These are phyloP conservation scores for Neelides sp. DNA, from an alignment of 1,140 invertebrate genomes.

Conservation along the genomic window DNA sequence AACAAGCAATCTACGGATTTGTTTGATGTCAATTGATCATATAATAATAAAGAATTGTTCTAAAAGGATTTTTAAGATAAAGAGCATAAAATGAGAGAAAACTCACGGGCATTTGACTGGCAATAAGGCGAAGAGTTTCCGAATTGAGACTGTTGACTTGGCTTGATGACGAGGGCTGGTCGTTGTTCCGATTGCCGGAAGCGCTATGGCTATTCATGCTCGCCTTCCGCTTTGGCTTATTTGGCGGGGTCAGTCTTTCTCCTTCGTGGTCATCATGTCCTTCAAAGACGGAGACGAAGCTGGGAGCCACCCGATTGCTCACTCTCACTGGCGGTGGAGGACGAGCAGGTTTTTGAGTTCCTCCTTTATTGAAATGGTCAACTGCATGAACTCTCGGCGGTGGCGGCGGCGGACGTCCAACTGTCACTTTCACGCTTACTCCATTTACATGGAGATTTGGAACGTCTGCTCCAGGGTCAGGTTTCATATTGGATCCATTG, in stretches of 20 bases:
- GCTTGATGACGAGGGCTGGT: slow-evolving; percentile 21
- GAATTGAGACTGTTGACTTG: slow-evolving; percentile 27
- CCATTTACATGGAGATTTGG: no score
- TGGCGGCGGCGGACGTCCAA: slow-evolving; percentile 27
- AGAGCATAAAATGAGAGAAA: no score
- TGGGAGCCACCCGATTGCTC: slow-evolving; percentile 25
- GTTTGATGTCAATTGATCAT: no score
- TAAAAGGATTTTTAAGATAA: no score
- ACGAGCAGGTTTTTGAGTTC: slow-evolving; percentile 18
- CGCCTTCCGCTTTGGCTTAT: slow-evolving; percentile 27
- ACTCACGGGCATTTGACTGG: slow-evolving; percentile 26
- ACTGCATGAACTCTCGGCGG: slow-evolving; percentile 22
- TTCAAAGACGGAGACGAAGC: slow-evolving; percentile 27
- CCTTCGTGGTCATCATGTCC: background rate
- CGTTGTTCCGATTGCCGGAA: slow-evolving; percentile 11
- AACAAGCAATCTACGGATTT: no score
- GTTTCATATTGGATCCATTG: background rate
- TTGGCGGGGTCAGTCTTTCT: slow-evolving; percentile 18
- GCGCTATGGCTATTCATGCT: slow-evolving; percentile 15
- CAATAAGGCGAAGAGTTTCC: slow-evolving; percentile 29
- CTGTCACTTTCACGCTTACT: background rate
- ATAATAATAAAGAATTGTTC: no score
- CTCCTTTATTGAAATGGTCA: slow-evolving; percentile 23
- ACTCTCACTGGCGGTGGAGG: slow-evolving; percentile 23
- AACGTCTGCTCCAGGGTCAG: background rate